phyloP scores from a whole-genome alignment of 2,888 invertebrate genomes.

The Leistus spinibarbis region DNA sequence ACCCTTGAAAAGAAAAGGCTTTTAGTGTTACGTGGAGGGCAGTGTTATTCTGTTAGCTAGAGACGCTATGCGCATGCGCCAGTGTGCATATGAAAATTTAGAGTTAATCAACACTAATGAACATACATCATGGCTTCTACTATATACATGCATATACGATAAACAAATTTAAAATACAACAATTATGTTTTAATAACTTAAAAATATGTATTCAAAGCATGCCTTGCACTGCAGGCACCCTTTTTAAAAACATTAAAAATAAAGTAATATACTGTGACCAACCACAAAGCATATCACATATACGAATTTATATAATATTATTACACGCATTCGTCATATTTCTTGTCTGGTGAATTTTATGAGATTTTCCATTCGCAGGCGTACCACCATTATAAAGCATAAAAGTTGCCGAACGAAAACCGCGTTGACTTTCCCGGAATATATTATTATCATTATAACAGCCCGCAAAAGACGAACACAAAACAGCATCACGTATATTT shows the following conservation, averaged over 20 bases:
- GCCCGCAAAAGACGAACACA: slow-evolving; percentile 49
- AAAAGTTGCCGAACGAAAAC: slow-evolving; percentile 44
- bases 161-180: too few species aligned
- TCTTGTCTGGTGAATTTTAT: not conserved
- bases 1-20: too few species aligned
- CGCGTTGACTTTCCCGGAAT: slow-evolving; percentile 29
- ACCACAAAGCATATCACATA: not conserved
- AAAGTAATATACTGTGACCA: not conserved
- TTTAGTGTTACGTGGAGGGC: too few species aligned
- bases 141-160: too few species aligned
- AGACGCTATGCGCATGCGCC: too few species aligned
- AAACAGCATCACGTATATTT: slow-evolving; percentile 42
- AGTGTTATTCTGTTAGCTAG: too few species aligned
- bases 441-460: slow-evolving; percentile 12
- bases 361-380: not conserved
- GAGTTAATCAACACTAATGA: too few species aligned
- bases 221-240: not conserved
- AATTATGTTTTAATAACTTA: too few species aligned
- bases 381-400: not conserved
- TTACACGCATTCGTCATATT: not conserved
- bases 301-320: not conserved
- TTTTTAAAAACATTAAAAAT: not conserved
- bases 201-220: not conserved
- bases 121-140: too few species aligned
- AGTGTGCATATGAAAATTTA: too few species aligned